A percentile compares a stretch with the other conserved stretches of the same genome.
Conservation (phyloP, 2,888 invertebrate genomes). For the Tigriopus californicus region DNA sequence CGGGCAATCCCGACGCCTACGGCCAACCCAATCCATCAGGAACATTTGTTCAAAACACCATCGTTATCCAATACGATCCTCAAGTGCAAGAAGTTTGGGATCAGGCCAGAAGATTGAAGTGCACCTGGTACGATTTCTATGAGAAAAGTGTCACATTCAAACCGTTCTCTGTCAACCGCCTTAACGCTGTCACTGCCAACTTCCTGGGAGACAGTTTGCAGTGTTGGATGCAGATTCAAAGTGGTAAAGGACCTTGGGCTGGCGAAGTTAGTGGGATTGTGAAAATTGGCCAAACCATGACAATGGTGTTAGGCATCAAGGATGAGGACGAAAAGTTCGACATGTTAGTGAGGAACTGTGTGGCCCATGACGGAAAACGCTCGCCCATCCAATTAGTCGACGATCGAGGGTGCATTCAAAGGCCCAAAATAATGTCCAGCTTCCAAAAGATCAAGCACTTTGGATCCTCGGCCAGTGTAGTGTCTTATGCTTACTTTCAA, state of each 20-base stretch:
- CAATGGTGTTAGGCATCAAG: conserved; percentile 85
- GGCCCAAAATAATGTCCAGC: conserved; percentile 76
- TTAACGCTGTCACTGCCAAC: conserved; percentile 84
- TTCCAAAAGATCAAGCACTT: conserved; percentile 93
- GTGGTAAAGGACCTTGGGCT: conserved; percentile 85
- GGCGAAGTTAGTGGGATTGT: conserved; percentile 83
- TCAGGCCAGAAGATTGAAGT: conserved; percentile 72
- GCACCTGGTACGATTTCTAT: conserved; percentile 91
- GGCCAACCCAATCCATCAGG: conserved; percentile 77
- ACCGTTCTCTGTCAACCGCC: conserved; percentile 86
- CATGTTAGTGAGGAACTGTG: conserved; percentile 67
- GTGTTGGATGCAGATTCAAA: conserved; percentile 95
- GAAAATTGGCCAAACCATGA: conserved; percentile 90
- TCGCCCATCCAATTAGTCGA: conserved; percentile 44
- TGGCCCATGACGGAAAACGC: conserved; percentile 76
- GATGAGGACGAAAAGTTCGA: conserved; percentile 88
- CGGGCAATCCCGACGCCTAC: conserved; percentile 37
- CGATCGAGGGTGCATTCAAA: conserved; percentile 76
- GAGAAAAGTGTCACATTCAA: conserved; percentile 85
- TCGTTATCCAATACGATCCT: conserved; percentile 74
- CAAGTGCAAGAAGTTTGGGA: conserved; percentile 91
- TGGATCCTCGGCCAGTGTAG: conserved; percentile 78
- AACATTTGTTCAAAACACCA: conserved; percentile 82
- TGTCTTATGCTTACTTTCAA: conserved; percentile 87
- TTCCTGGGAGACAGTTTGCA: conserved; percentile 86